A percentile compares a stretch with the other conserved stretches of the same genome.
Evolutionary conservation across 1,140 invertebrate species (phyloP).

Genomic region (Rhagoletis zephyria): DNA sequence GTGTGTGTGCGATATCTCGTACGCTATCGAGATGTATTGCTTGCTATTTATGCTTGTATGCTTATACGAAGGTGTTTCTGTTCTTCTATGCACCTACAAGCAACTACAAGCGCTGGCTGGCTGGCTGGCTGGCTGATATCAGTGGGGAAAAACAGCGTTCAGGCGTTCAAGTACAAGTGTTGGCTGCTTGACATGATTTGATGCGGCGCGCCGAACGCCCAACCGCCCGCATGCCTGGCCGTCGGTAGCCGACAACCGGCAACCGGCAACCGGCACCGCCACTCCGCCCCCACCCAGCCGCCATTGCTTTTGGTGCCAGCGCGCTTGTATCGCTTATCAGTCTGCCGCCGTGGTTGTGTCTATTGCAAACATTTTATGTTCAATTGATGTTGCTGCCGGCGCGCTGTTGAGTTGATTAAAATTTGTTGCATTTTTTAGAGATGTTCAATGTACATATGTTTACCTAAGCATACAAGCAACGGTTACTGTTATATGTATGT

Average conservation of each 20-base stretch:
- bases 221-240: not conserved
- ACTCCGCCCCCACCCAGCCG: no score
- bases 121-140: not conserved
- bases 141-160: conserved; percentile 36
- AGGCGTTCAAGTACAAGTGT: conserved; percentile 45
- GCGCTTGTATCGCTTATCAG: conserved; percentile 20
- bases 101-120: not conserved
- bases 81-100: not conserved
- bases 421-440: conserved; percentile 46
- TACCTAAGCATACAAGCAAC: conserved; percentile 13
- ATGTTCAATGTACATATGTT: conserved; percentile 38
- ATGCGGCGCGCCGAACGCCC: not conserved
- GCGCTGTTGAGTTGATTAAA: conserved; percentile 32
- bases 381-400: conserved; percentile 19
- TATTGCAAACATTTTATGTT: not conserved
- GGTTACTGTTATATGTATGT: not conserved
- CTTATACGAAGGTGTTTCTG: not conserved
- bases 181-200: conserved; percentile 30
- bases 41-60: not conserved
- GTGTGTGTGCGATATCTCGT: not conserved
- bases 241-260: no score
- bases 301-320: not conserved
- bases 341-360: conserved; percentile 19
- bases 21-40: not conserved
- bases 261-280: not conserved